These are phyloP conservation scores for Aproaerema taeniolella DNA, from an alignment of 2,888 invertebrate genomes.

Conservation along the genomic window DNA sequence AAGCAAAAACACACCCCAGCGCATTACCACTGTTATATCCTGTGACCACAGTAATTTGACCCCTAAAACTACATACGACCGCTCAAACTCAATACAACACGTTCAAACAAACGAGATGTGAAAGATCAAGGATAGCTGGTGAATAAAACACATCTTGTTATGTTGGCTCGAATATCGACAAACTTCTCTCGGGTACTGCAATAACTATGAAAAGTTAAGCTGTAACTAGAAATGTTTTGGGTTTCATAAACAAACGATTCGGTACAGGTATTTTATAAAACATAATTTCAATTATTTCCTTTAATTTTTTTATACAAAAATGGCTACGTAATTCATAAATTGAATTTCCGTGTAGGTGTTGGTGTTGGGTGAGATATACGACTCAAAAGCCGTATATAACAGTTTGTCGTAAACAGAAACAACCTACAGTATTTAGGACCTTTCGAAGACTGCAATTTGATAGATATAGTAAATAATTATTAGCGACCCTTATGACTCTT, in stretches of 20 bases:
- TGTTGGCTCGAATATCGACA: conserved; percentile 58
- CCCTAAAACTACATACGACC: no score
- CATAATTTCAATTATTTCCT: background rate
- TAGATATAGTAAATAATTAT: no score
- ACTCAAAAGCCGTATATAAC: background rate
- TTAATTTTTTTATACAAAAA: background rate
- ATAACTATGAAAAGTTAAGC: conserved; percentile 62
- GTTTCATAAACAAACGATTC: conserved; percentile 21
- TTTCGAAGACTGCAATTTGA: no score
- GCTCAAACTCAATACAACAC: no score
- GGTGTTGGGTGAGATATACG: background rate
- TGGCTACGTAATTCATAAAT: background rate
- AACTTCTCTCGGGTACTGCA: conserved; percentile 58
- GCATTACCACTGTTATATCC: conserved; percentile 58
- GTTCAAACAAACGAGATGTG: no score
- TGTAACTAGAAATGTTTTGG: conserved; percentile 44
- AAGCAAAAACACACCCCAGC: conserved; percentile 75
- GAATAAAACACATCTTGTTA: conserved; percentile 62
- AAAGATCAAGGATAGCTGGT: conserved; percentile 37
- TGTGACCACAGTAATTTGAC: conserved; percentile 44
- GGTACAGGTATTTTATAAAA: no score
- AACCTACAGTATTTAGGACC: background rate
- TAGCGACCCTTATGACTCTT: no score
- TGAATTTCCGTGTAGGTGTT: background rate
- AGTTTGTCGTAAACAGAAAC: background rate